Evolutionary conservation across 2,888 invertebrate genomes (phyloP).

Genomic region (Drosophila pegasa): DNA sequence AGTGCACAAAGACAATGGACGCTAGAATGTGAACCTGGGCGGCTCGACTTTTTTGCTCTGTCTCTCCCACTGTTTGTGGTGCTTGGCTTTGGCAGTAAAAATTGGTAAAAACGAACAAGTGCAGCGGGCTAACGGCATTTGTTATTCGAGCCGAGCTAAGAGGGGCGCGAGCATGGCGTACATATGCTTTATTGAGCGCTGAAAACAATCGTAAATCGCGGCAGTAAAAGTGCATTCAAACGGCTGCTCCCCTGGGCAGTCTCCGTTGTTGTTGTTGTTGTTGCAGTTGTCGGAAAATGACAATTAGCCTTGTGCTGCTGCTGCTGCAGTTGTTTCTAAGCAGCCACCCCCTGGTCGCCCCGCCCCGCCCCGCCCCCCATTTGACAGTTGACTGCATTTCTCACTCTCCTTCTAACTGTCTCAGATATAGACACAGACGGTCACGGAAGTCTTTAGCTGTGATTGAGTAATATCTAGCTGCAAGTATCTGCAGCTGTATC

Average conservation of each 20-base stretch:
- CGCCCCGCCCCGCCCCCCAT: too few species aligned
- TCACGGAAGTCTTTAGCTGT: constrained; percentile 59
- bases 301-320: constrained; percentile 66
- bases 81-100: constrained; percentile 34
- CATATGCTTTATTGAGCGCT: constrained; percentile 63
- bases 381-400: constrained; percentile 72
- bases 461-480: constrained; percentile 71
- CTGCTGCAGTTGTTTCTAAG: constrained; percentile 20
- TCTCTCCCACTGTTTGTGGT: background rate
- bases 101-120: constrained; percentile 43
- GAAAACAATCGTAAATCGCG: constrained; percentile 38
- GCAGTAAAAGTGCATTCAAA: constrained; percentile 42
- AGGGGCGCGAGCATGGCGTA: constrained; percentile 8
- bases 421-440: constrained; percentile 50
- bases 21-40: constrained; percentile 27
- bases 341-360: constrained; percentile 6
- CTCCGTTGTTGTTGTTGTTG: constrained; percentile 33
- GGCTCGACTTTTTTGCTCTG: constrained; percentile 6
- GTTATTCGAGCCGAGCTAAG: constrained; percentile 22
- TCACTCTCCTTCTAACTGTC: constrained; percentile 21
- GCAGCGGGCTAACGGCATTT: constrained; percentile 51
- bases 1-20: constrained; percentile 70
- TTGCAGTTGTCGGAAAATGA: constrained; percentile 75
- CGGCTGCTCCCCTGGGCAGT: constrained; percentile 39
- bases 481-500: constrained; percentile 40